A percentile compares a stretch with the other conserved stretches of the same genome.
phyloP scores from a whole-genome alignment of 2,888 invertebrate genomes.

The Syritta pipiens region DNA sequence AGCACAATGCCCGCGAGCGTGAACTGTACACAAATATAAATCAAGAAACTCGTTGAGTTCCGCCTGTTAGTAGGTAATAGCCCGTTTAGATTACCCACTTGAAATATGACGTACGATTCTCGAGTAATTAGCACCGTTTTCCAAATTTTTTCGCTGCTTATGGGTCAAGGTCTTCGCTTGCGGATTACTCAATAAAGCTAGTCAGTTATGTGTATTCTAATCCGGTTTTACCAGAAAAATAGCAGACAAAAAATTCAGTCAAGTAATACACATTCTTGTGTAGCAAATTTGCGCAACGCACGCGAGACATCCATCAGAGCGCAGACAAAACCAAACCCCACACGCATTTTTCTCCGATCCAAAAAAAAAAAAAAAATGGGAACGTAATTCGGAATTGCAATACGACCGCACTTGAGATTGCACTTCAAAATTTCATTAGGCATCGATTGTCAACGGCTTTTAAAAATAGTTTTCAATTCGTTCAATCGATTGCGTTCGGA shows the following conservation, averaged over 20 bases:
- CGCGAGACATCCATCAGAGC: conserved; percentile 31
- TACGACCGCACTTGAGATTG: conserved; percentile 23
- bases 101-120: conserved; percentile 12
- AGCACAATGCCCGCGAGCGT: not conserved
- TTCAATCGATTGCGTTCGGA: conserved; percentile 48
- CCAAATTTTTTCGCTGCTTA: conserved; percentile 19
- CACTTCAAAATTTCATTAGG: conserved; percentile 43
- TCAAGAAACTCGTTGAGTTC: conserved; percentile 26
- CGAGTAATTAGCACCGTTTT: conserved; percentile 33
- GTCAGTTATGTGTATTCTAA: conserved; percentile 5
- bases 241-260: not conserved
- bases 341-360: conserved; percentile 18
- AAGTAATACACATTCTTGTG: conserved; percentile 7
- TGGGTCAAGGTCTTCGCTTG: conserved; percentile 49
- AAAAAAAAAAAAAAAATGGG: not conserved
- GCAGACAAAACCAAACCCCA: not conserved
- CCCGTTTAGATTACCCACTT: conserved; percentile 22
- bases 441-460: conserved; percentile 57
- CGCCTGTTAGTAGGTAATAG: conserved; percentile 18
- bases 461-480: conserved; percentile 57
- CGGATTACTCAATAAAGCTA: conserved; percentile 17
- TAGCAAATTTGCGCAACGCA: conserved; percentile 9
- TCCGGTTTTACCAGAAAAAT: conserved; percentile 1
- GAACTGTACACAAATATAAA: conserved; percentile 3
- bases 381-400: conserved; percentile 23